phyloP scores from a whole-genome alignment of 1,140 invertebrate genomes.

The Diorhabda sublineata region DNA sequence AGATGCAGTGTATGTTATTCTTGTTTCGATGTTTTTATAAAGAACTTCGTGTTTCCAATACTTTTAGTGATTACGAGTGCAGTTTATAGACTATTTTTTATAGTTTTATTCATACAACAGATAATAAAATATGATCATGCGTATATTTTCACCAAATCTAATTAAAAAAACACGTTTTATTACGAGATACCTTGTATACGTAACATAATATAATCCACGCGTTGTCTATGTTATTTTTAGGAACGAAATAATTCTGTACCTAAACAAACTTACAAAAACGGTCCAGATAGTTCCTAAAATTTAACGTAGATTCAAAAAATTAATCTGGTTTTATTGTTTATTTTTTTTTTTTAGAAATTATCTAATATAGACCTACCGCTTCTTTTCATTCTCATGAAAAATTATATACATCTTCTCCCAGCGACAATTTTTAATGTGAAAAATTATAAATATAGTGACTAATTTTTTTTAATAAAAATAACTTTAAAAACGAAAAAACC shows the following conservation, averaged over 20 bases:
- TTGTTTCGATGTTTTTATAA: too few species aligned
- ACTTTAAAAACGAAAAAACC: too few species aligned
- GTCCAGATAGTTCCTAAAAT: constrained; percentile 17
- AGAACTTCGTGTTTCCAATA: too few species aligned
- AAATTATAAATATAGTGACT: constrained; percentile 19
- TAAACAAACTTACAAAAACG: constrained; percentile 26
- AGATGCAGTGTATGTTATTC: too few species aligned
- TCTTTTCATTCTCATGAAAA: constrained; percentile 49
- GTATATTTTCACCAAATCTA: too few species aligned
- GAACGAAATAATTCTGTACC: constrained; percentile 21
- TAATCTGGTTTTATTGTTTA: constrained; percentile 6
- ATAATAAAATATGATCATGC: too few species aligned
- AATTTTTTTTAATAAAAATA: too few species aligned
- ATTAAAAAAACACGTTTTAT: neutral
- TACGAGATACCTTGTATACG: neutral
- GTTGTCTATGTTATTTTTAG: constrained; percentile 19
- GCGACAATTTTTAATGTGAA: constrained; percentile 12
- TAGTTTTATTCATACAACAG: neutral
- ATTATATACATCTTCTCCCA: constrained; percentile 30
- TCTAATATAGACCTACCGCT: constrained; percentile 53
- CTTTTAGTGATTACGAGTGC: neutral
- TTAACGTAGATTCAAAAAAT: constrained; percentile 19
- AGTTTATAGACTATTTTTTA: neutral
- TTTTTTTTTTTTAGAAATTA: constrained; percentile 37
- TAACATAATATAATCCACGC: constrained; percentile 17